Conservation (phyloP, 2,113 vertebrate genomes). For the Spizaetus ornatus region DNA sequence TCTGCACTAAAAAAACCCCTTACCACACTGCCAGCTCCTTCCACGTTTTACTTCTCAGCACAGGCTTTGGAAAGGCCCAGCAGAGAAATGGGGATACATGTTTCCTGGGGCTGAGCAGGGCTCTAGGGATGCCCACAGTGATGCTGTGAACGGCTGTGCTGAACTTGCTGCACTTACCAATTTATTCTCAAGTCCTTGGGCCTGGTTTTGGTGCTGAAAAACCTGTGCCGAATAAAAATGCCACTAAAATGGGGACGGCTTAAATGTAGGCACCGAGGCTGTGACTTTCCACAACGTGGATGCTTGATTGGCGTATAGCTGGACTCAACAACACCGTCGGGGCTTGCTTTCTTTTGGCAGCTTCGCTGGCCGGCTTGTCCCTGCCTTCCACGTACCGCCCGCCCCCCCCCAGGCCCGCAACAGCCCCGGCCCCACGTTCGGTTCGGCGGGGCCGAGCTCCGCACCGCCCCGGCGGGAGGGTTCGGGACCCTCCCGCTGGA, state of each 20-base stretch:
- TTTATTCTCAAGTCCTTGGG: no score
- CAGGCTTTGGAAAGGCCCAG: background rate
- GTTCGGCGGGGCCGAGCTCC: background rate
- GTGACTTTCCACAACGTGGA: no score
- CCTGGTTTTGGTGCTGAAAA: background rate
- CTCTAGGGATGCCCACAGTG: background rate
- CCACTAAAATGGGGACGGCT: background rate
- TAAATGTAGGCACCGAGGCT: no score
- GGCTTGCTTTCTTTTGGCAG: background rate
- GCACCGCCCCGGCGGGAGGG: background rate
- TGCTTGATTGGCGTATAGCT: fast-evolving
- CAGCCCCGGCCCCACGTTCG: background rate
- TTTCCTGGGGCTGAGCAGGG: background rate
- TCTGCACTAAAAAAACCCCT: background rate
- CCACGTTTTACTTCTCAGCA: background rate
- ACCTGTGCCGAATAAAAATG: background rate
- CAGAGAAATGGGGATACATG: no score
- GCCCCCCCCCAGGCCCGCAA: background rate
- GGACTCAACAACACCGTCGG: fast-evolving
- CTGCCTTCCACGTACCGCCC: background rate
- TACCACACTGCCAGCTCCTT: background rate
- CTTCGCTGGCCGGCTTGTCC: no score
- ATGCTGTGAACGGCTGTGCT: fast-evolving
- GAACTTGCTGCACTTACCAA: fast-evolving
- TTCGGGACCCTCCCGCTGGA: background rate